phyloP scores from a whole-genome alignment of 2,797 vertebrate species.

The Molossus molossus region DNA sequence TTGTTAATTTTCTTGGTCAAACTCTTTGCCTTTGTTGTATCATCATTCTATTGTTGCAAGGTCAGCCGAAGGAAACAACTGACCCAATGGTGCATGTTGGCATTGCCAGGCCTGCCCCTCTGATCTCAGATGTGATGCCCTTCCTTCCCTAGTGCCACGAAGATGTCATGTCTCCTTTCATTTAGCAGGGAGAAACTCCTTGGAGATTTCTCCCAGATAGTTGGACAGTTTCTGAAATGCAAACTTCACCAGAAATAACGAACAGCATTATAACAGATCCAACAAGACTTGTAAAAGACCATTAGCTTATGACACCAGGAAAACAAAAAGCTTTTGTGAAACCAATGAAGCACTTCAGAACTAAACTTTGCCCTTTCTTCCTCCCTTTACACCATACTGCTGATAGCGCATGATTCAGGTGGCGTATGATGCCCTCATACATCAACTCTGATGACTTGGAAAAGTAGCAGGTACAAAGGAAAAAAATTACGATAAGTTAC shows the following conservation, averaged over 20 bases:
- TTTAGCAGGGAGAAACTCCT: neutral
- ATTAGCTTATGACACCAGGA: neutral
- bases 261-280: neutral
- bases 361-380: neutral
- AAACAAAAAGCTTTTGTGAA: constrained; percentile 50
- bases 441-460: neutral
- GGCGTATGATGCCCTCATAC: too few species aligned
- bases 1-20: constrained; percentile 3
- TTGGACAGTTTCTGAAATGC: constrained; percentile 47
- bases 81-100: neutral
- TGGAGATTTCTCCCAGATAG: neutral
- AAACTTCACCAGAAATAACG: constrained; percentile 53
- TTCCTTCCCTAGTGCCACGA: neutral
- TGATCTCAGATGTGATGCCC: neutral
- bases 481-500: neutral
- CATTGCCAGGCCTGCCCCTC: neutral
- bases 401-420: neutral
- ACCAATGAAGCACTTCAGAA: neutral
- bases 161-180: neutral
- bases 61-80: neutral
- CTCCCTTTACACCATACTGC: neutral
- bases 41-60: neutral
- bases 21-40: neutral
- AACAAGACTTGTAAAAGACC: constrained; percentile 29
- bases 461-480: neutral